A percentile compares a stretch with the other conserved stretches of the same genome.
Conservation (phyloP, 2,888 invertebrate species). For the Leptinotarsa peninsularis region DNA sequence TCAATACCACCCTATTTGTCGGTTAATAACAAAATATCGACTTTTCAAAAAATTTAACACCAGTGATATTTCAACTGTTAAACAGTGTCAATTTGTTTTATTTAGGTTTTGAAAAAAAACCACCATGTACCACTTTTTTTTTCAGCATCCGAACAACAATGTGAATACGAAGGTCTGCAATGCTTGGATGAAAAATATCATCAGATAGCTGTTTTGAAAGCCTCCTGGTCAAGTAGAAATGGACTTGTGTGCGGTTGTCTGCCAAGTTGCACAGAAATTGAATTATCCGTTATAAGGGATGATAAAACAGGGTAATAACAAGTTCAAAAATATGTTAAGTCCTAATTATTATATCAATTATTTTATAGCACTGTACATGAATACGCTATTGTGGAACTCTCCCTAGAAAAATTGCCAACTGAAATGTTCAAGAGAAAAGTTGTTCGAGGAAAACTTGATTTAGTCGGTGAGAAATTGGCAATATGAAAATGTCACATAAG, state of each 20-base stretch:
- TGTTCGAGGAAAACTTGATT: slow-evolving; percentile 73
- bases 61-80: too few relatives aligned
- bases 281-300: slow-evolving; percentile 74
- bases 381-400: slow-evolving; percentile 69
- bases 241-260: slow-evolving; percentile 77
- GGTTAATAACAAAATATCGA: too few relatives aligned
- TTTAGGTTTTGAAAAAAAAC: too few relatives aligned
- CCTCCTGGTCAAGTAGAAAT: slow-evolving; percentile 73
- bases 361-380: slow-evolving; percentile 58
- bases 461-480: slow-evolving; percentile 70
- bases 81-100: too few relatives aligned
- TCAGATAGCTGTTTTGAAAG: slow-evolving; percentile 75
- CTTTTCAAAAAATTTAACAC: too few relatives aligned
- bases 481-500: neutral
- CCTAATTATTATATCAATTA: slow-evolving; percentile 21
- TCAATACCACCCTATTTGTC: too few relatives aligned
- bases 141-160: slow-evolving; percentile 68
- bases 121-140: neutral
- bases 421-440: slow-evolving; percentile 77
- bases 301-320: slow-evolving; percentile 62
- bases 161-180: slow-evolving; percentile 75
- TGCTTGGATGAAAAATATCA: slow-evolving; percentile 74
- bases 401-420: slow-evolving; percentile 75
- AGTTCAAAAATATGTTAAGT: slow-evolving; percentile 29
- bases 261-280: slow-evolving; percentile 79